Percentiles rank a stretch among this genome's conserved stretches.
Conservation (phyloP, 1,140 invertebrate species). For the Acromyrmex charruanus region DNA sequence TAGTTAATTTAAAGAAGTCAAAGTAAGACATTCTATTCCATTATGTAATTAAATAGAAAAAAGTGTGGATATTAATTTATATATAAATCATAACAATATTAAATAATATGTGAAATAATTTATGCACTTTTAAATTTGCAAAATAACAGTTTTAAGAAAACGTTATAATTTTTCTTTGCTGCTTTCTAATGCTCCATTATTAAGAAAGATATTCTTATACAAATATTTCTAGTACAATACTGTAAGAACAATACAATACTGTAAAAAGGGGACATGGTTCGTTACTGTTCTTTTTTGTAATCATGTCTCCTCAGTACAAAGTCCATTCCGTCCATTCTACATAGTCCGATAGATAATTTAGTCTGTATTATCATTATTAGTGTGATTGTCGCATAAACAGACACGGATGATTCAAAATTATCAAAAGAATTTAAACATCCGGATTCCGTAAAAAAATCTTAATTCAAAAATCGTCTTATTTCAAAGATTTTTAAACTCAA, state of each 20-base stretch:
- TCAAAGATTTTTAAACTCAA: not conserved
- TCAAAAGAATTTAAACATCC: not conserved
- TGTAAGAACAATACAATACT: not conserved
- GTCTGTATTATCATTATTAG: not conserved
- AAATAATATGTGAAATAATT: not conserved
- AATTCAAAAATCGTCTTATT: not conserved
- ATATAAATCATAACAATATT: not conserved
- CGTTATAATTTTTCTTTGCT: not conserved
- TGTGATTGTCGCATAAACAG: not conserved
- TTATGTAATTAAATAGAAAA: not conserved
- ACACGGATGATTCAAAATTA: slow-evolving; percentile 32
- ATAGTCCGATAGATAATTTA: slow-evolving; percentile 15
- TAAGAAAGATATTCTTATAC: not conserved
- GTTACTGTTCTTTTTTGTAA: not conserved
- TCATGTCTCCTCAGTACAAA: slow-evolving; percentile 15
- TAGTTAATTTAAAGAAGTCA: not conserved
- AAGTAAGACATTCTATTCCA: not conserved
- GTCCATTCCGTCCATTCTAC: slow-evolving; percentile 15
- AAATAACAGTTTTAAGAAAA: not conserved
- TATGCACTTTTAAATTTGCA: not conserved
- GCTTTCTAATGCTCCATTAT: not conserved
- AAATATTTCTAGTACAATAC: not conserved
- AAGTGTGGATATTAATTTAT: not conserved
- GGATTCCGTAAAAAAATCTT: not conserved
- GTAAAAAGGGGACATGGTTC: not conserved